A percentile compares a stretch with the other conserved stretches of the same genome.
phyloP scores from a whole-genome alignment of 2,113 vertebrate genomes.

The Cololabis saira region DNA sequence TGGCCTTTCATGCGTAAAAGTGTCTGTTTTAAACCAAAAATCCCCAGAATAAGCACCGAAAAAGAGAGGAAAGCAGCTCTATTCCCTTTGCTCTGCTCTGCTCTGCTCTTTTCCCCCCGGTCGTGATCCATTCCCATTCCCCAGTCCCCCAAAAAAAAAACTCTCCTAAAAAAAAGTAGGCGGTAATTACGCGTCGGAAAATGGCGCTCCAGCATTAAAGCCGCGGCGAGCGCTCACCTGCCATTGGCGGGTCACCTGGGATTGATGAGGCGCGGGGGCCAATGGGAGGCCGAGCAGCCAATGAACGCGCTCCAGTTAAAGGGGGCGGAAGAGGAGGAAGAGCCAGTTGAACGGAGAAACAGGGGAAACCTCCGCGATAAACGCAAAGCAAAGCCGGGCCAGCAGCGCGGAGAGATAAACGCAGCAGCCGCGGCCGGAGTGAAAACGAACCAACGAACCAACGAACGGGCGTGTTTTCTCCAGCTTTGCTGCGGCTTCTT shows the following conservation, averaged over 20 bases:
- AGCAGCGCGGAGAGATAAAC: slow-evolving; percentile 80
- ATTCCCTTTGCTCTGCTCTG: no score
- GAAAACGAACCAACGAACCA: no score
- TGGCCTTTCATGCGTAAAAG: no score
- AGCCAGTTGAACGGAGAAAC: slow-evolving; percentile 86
- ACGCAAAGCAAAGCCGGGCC: no score
- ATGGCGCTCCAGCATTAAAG: slow-evolving; percentile 84
- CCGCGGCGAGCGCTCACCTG: slow-evolving; percentile 75
- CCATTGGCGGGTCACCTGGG: slow-evolving; percentile 82
- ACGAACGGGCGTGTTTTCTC: slow-evolving; percentile 55
- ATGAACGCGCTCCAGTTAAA: slow-evolving; percentile 87
- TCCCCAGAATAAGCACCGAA: not conserved
- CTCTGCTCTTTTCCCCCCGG: slow-evolving; percentile 41
- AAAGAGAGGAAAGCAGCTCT: slow-evolving; percentile 5
- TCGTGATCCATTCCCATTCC: slow-evolving; percentile 44
- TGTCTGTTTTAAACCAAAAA: not conserved
- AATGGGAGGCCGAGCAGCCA: slow-evolving; percentile 82
- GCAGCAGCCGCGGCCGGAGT: slow-evolving; percentile 19
- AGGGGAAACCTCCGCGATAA: slow-evolving; percentile 83
- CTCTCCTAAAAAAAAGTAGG: slow-evolving; percentile 80
- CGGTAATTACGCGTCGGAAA: slow-evolving; percentile 81
- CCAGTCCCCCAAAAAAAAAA: slow-evolving; percentile 28
- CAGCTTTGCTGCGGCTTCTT: slow-evolving; percentile 78
- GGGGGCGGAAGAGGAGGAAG: slow-evolving; percentile 88
- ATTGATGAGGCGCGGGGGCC: slow-evolving; percentile 86